These are phyloP conservation scores for Mola mola DNA, from an alignment of 2,113 vertebrate genomes.

Conservation along the genomic window DNA sequence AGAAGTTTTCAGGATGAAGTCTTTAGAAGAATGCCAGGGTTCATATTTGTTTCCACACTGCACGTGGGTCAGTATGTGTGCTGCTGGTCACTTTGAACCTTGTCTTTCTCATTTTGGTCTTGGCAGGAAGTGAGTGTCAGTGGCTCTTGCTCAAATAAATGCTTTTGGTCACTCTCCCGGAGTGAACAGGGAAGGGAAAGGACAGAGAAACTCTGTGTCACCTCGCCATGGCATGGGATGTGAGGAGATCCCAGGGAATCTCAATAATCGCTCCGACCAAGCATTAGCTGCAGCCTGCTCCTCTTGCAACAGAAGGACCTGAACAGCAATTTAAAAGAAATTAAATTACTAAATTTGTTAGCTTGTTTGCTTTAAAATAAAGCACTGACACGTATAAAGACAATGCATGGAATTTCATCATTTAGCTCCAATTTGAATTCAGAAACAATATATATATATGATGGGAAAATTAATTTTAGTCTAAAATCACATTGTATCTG, in stretches of 20 bases:
- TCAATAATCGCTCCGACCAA: constrained; percentile 54
- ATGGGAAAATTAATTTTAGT: too few species aligned
- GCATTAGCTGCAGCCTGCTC: constrained; percentile 42
- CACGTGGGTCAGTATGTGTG: constrained; percentile 26
- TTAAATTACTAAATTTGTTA: too few species aligned
- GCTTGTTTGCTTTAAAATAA: too few species aligned
- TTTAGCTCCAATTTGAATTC: too few species aligned
- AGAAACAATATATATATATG: too few species aligned
- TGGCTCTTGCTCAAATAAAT: constrained; percentile 67
- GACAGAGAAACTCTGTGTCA: constrained; percentile 75
- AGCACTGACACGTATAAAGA: too few species aligned
- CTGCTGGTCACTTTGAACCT: constrained; percentile 63
- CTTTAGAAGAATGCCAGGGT: too few species aligned
- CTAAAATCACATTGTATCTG: too few species aligned
- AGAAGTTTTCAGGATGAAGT: too few species aligned
- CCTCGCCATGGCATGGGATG: constrained; percentile 55
- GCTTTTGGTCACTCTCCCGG: constrained; percentile 69
- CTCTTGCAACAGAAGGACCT: constrained; percentile 11
- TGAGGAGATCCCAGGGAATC: constrained; percentile 63
- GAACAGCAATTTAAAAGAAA: constrained; percentile 13
- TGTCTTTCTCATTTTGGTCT: constrained; percentile 44
- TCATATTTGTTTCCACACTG: constrained; percentile 1
- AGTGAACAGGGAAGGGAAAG: constrained; percentile 50
- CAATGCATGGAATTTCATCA: too few species aligned
- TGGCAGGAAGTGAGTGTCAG: constrained; percentile 71